These are phyloP conservation scores for Cosmorhoe ocellata DNA, from an alignment of 2,888 invertebrate genomes.

Conservation along the genomic window DNA sequence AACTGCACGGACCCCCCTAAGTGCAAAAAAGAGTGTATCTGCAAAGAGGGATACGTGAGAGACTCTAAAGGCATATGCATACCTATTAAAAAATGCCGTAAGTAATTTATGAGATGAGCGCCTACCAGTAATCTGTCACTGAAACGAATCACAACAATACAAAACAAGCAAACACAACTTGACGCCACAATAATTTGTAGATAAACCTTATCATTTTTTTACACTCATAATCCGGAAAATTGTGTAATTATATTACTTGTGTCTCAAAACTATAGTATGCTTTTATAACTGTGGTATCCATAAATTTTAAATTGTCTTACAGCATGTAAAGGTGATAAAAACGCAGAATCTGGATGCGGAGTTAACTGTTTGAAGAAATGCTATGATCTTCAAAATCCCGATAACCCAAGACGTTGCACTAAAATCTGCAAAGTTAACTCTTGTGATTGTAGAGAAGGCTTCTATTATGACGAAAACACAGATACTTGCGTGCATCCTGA, in stretches of 20 bases:
- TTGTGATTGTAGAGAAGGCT: conserved; percentile 41
- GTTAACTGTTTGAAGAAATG: conserved; percentile 30
- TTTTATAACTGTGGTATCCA: too few relatives aligned
- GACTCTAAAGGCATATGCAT: conserved; percentile 38
- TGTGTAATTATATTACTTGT: too few relatives aligned
- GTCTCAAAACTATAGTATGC: too few relatives aligned
- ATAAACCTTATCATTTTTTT: too few relatives aligned
- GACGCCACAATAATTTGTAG: too few relatives aligned
- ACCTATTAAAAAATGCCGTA: conserved; percentile 40
- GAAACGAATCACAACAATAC: too few relatives aligned
- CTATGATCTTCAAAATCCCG: conserved; percentile 10
- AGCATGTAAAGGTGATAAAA: conserved; percentile 37
- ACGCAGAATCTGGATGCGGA: conserved; percentile 36
- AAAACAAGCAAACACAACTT: too few relatives aligned
- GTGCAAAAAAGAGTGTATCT: conserved; percentile 35
- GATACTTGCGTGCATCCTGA: background rate
- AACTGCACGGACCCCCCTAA: conserved; percentile 26
- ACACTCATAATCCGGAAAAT: too few relatives aligned
- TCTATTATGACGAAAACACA: conserved; percentile 29
- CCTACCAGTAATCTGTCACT: too few relatives aligned
- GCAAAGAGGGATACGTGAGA: conserved; percentile 34
- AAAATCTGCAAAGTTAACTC: conserved; percentile 29
- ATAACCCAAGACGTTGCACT: conserved; percentile 18
- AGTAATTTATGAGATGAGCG: conserved; percentile 21
- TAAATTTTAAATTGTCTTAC: background rate